Base-by-base conservation (phyloP, 2,797 vertebrate species). In the Chelon auratus region DNA sequence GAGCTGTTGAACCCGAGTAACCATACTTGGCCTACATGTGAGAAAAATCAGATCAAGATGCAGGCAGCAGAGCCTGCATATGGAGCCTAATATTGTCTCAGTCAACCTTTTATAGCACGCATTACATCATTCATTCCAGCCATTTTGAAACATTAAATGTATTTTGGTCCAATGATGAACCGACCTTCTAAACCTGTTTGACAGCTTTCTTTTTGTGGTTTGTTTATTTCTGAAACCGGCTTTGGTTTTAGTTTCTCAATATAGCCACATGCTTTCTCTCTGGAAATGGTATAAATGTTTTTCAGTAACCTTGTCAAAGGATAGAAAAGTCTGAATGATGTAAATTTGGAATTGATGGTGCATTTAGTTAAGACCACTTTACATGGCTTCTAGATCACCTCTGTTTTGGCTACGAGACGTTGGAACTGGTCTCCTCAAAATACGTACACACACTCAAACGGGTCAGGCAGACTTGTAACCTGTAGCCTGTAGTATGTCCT, bases 1-100 rank as follows among this genome's bases (percentile, higher is more conserved):
- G 73, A 75, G 66, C 75, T 80, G 68, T 73, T 53, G 81, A 85
- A 80, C 82, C 81, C 48, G 77, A 69, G 75, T 79, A 79, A 66
- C 81, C 75, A 52, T 72, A 73, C 69, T 79, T 87, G 78, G 68
- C 81, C 72, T 80, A 80, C 56, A 76, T 85, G 53, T 64, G 30
- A 43, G 12, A 62, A 76, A 80, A 62, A 62, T 67, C 36, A 58
- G 70, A 73, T 76, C 66, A 68, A 72, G 55, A 56, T 72, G 48
- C 72, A 37, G 58, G 63, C 68, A 60, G 53, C 79, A 62, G 26
- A 63, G 45, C 18, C 33, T 9, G 39, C 64, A 68, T 78, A 62
- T 69, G 51, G 36, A 65, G 72, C 54, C 54, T 57, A 55, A 63
- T 75, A 75, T 64, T 63, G 75, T 79, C 70, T 80, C 54, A 67